These are phyloP conservation scores for Hyphantria cunea DNA, from an alignment of 1,140 invertebrate genomes.

Conservation along the genomic window DNA sequence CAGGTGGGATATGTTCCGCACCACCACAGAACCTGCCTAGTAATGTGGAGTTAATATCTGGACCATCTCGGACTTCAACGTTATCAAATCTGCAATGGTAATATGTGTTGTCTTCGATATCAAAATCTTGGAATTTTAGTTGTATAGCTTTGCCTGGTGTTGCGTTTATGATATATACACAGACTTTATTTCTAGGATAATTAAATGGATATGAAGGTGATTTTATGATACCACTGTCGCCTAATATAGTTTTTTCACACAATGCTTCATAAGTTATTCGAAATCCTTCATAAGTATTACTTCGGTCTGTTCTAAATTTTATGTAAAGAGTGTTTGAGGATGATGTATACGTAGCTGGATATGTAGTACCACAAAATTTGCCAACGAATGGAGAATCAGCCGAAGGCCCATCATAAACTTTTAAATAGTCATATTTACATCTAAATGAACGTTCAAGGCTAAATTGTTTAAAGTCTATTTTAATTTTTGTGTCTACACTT, in stretches of 20 bases:
- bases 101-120: slow-evolving; percentile 83
- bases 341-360: slow-evolving; percentile 83
- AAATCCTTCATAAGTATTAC: slow-evolving; percentile 83
- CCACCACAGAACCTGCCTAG: slow-evolving; percentile 87
- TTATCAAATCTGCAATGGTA: slow-evolving; percentile 60
- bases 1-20: slow-evolving; percentile 72
- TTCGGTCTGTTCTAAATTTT: slow-evolving; percentile 85
- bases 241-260: slow-evolving; percentile 86
- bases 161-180: slow-evolving; percentile 88
- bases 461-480: slow-evolving; percentile 85
- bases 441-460: slow-evolving; percentile 82
- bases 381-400: slow-evolving; percentile 84
- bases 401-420: slow-evolving; percentile 88
- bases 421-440: slow-evolving; percentile 86
- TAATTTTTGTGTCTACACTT: slow-evolving; percentile 83
- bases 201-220: slow-evolving; percentile 91
- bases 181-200: slow-evolving; percentile 86
- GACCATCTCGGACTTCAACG: slow-evolving; percentile 87
- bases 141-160: slow-evolving; percentile 83
- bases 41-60: slow-evolving; percentile 84
- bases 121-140: slow-evolving; percentile 87
- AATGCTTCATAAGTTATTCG: slow-evolving; percentile 82
- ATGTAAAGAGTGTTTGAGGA: slow-evolving; percentile 85
- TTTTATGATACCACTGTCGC: slow-evolving; percentile 83
- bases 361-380: slow-evolving; percentile 84